Conservation (phyloP, 2,113 vertebrate species). For the Rhegmatorhina hoffmannsi region DNA sequence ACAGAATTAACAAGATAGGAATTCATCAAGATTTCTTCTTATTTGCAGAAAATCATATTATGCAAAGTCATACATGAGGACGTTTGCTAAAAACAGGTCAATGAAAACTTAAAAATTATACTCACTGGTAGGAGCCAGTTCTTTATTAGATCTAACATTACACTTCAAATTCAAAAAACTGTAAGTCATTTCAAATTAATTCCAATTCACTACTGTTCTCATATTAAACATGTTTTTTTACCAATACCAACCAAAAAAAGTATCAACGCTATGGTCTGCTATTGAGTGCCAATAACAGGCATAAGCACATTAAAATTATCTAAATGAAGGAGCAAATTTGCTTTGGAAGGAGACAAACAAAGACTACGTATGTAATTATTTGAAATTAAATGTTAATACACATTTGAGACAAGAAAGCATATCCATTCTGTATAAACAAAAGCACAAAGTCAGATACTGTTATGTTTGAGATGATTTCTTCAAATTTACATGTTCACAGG, state of each 20-base stretch:
- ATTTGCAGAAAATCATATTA: not conserved
- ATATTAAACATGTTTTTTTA: not conserved
- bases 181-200: not conserved
- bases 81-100: not conserved
- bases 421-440: not conserved
- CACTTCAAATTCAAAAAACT: not conserved
- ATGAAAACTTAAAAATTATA: not conserved
- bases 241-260: not conserved
- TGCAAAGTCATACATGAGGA: not conserved
- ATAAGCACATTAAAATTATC: not conserved
- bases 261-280: not conserved
- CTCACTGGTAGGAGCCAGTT: not conserved
- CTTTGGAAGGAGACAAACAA: not conserved
- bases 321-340: not conserved
- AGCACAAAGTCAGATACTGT: not conserved
- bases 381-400: not conserved
- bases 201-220: not conserved
- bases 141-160: not conserved
- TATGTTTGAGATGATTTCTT: not conserved
- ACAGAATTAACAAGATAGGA: not conserved
- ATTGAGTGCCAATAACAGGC: not conserved
- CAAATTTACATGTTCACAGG: not conserved
- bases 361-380: not conserved
- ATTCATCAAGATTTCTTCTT: not conserved
- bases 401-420: not conserved